Conservation (phyloP, 2,797 vertebrate genomes). For the Diglossa cyanea region DNA sequence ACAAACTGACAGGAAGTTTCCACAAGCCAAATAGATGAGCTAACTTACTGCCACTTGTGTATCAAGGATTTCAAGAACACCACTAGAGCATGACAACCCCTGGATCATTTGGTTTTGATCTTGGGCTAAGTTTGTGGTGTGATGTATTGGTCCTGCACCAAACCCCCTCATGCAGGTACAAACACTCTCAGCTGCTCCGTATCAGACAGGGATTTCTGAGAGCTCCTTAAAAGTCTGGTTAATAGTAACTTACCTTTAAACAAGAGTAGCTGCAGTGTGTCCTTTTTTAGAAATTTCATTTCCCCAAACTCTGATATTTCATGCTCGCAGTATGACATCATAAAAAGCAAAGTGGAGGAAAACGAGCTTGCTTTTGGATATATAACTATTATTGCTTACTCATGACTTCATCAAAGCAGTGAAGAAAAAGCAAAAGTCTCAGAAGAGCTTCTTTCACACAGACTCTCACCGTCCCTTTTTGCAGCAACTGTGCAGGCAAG, state of each 20-base stretch:
- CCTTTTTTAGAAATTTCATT: not conserved
- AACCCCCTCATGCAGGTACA: not conserved
- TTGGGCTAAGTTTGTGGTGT: not conserved
- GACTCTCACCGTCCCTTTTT: not conserved
- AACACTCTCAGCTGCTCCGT: not conserved
- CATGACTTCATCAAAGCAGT: not conserved
- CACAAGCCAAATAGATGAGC: not conserved
- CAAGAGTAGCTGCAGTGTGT: rapidly evolving
- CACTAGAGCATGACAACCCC: not conserved
- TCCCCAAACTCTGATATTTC: not conserved
- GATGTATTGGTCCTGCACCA: not conserved
- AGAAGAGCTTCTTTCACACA: not conserved
- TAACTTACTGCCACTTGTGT: not conserved
- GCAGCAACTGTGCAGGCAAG: not conserved
- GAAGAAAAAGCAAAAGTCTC: not conserved
- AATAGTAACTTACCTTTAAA: not conserved
- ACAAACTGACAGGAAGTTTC: not conserved
- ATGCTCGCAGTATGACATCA: not conserved
- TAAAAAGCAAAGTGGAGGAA: not conserved
- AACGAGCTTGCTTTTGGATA: not conserved
- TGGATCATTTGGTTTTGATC: not conserved
- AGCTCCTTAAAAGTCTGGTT: not conserved
- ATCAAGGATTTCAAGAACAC: not conserved
- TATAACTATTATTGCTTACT: not conserved
- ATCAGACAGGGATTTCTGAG: not conserved